Conservation (phyloP, 2,888 invertebrate species). For the Callosobruchus maculatus region DNA sequence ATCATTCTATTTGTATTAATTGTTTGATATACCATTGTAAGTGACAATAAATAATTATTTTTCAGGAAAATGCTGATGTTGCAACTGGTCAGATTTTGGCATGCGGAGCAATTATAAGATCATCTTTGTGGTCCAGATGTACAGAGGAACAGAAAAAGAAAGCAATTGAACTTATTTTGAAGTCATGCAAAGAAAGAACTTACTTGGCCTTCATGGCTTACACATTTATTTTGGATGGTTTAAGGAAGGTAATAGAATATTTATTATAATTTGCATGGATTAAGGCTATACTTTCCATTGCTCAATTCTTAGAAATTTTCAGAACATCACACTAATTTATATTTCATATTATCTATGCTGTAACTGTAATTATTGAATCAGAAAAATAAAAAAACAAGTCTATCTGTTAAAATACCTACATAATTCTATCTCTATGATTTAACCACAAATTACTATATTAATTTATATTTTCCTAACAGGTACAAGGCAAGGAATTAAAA, state of each 20-base stretch:
- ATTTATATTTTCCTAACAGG: slow-evolving; percentile 21
- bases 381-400: no score
- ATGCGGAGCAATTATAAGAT: slow-evolving; percentile 67
- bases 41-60: slow-evolving; percentile 25
- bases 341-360: no score
- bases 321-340: no score
- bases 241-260: slow-evolving; percentile 50
- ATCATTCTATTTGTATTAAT: no score
- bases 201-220: slow-evolving; percentile 61
- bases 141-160: slow-evolving; percentile 52
- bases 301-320: no score
- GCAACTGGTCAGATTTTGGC: slow-evolving; percentile 67
- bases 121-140: slow-evolving; percentile 55
- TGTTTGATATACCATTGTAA: no score
- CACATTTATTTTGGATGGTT: slow-evolving; percentile 59
- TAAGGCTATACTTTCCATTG: no score
- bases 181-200: slow-evolving; percentile 59
- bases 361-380: no score
- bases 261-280: not conserved
- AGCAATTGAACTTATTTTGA: slow-evolving; percentile 49
- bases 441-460: no score
- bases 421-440: no score
- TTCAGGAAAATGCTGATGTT: slow-evolving; percentile 71
- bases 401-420: no score
- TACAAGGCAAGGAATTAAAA: slow-evolving; percentile 52